Conservation (phyloP, 2,113 vertebrate genomes). For the Arenaria interpres region DNA sequence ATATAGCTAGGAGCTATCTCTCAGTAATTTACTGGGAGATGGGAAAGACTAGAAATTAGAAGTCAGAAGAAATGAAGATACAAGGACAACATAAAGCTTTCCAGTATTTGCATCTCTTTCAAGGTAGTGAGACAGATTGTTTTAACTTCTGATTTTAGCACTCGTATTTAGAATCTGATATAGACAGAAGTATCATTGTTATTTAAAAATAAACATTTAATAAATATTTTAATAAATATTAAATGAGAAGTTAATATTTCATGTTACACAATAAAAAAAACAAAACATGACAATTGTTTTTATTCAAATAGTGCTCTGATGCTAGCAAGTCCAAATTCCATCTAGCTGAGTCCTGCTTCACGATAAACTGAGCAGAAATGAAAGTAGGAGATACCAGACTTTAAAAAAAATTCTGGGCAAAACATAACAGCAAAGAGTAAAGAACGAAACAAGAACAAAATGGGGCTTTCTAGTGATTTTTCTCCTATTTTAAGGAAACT, state of each 20-base stretch:
- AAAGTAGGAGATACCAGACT: neutral
- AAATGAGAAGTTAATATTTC: no score
- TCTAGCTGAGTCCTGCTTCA: neutral
- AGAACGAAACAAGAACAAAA: neutral
- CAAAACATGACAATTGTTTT: neutral
- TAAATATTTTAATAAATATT: no score
- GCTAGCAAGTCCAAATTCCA: neutral
- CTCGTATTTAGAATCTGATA: neutral
- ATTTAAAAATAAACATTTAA: neutral
- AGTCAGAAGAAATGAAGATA: constrained; percentile 17
- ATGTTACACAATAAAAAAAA: neutral
- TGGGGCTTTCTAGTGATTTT: neutral
- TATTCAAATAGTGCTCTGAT: neutral
- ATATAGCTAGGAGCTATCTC: neutral
- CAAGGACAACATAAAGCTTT: neutral
- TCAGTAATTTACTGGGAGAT: constrained; percentile 9
- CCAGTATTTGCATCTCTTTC: neutral
- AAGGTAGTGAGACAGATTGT: neutral
- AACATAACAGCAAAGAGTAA: neutral
- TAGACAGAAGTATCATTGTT: neutral
- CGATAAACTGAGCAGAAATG: neutral
- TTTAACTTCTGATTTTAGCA: neutral
- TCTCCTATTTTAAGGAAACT: neutral
- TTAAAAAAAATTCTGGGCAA: neutral
- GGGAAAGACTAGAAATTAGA: neutral